A percentile compares a stretch with the other conserved stretches of the same genome.
These are phyloP conservation scores for Eristalis intricaria DNA, from an alignment of 2,888 invertebrate species.

Conservation along the genomic window DNA sequence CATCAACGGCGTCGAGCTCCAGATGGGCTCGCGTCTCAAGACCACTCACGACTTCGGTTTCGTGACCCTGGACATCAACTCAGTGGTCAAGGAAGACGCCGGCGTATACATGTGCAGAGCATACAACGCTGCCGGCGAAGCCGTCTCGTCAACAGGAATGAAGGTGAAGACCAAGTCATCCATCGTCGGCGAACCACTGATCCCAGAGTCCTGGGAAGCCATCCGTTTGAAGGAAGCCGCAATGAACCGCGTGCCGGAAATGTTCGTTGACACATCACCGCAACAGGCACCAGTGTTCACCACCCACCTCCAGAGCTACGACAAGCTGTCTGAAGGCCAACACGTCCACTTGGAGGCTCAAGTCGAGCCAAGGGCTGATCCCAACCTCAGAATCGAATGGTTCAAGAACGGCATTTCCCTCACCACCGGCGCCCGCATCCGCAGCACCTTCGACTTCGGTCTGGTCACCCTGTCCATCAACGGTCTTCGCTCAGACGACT, in stretches of 20 bases:
- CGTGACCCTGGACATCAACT: constrained; percentile 94
- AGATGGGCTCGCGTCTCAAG: constrained; percentile 95
- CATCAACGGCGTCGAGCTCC: constrained; percentile 95
- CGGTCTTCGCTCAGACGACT: constrained; percentile 93
- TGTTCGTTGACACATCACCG: constrained; percentile 91
- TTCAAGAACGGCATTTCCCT: constrained; percentile 94
- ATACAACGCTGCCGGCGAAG: constrained; percentile 95
- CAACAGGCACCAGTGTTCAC: constrained; percentile 98
- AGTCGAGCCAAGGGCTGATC: constrained; percentile 94
- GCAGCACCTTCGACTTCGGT: constrained; percentile 98
- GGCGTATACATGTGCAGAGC: constrained; percentile 97
- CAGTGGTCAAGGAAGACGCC: constrained; percentile 93
- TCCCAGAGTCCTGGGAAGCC: constrained; percentile 96
- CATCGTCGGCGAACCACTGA: constrained; percentile 91
- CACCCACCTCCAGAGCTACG: constrained; percentile 92
- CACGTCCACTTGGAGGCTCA: constrained; percentile 94
- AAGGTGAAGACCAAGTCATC: constrained; percentile 92
- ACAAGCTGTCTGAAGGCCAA: constrained; percentile 92
- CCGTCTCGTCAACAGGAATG: constrained; percentile 94
- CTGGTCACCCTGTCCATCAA: constrained; percentile 95
- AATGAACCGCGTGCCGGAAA: constrained; percentile 93
- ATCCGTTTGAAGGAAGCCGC: constrained; percentile 95
- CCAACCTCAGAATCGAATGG: constrained; percentile 94
- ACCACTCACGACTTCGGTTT: constrained; percentile 97
- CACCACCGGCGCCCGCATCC: constrained; percentile 93